A percentile compares a stretch with the other conserved stretches of the same genome.
Conservation (phyloP, 2,113 vertebrate species). For the Podilymbus podiceps region DNA sequence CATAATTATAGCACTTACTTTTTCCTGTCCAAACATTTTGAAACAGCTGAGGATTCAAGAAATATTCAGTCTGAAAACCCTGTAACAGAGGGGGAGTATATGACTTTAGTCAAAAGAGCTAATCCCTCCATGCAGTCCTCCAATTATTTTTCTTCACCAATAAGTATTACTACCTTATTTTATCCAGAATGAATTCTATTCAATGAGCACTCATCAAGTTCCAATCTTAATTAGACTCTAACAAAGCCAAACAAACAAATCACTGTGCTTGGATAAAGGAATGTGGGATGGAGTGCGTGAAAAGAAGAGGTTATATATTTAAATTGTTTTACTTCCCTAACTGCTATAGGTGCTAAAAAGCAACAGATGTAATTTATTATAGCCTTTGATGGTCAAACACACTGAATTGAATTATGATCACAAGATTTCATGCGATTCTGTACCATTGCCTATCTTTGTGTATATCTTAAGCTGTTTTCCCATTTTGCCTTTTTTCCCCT, state of each 20-base stretch:
- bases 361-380: conserved; percentile 25
- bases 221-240: conserved; percentile 44
- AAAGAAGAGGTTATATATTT: conserved; percentile 33
- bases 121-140: conserved; percentile 26
- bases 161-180: conserved; percentile 36
- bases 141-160: conserved; percentile 47
- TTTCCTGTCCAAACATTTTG: conserved; percentile 56
- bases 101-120: conserved; percentile 33
- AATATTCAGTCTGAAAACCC: conserved; percentile 11
- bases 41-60: conserved; percentile 21
- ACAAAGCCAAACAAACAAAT: conserved; percentile 61
- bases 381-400: conserved; percentile 15
- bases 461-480: conserved; percentile 23
- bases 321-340: conserved; percentile 32
- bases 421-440: background rate
- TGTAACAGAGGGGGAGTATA: background rate
- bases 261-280: conserved; percentile 24
- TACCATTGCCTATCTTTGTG: background rate
- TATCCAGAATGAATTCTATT: conserved; percentile 29
- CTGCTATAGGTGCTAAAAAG: background rate
- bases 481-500: background rate
- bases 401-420: background rate
- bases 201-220: conserved; percentile 43
- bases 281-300: background rate
- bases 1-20: conserved; percentile 39